phyloP scores from a whole-genome alignment of 2,797 vertebrate species.

The Lutjanus argentimaculatus region DNA sequence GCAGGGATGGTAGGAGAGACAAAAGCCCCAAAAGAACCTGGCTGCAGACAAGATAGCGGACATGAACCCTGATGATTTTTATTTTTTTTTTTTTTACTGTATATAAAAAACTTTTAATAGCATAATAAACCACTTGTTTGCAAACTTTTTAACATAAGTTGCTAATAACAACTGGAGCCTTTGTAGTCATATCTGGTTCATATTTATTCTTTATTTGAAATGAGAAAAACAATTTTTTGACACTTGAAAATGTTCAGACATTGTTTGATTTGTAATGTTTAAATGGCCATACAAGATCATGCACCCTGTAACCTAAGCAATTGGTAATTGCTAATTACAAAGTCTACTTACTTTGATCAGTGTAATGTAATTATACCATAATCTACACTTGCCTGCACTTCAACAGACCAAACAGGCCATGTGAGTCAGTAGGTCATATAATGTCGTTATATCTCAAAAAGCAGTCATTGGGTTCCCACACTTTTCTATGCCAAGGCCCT shows the following conservation, averaged over 20 bases:
- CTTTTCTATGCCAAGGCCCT: no score
- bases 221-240: not conserved
- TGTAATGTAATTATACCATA: not conserved
- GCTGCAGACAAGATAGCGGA: not conserved
- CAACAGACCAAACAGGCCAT: not conserved
- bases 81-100: not conserved
- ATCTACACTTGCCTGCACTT: not conserved
- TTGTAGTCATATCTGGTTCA: not conserved
- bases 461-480: no score
- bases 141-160: not conserved
- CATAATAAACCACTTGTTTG: not conserved
- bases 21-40: not conserved
- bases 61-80: not conserved
- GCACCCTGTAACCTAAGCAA: not conserved
- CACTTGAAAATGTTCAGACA: no score
- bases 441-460: no score
- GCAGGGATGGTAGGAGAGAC: not conserved
- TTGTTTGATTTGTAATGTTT: not conserved
- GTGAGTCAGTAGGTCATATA: no score
- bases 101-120: not conserved
- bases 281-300: not conserved
- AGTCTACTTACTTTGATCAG: not conserved
- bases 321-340: not conserved
- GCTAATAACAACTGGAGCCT: no score
- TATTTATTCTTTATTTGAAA: not conserved